Evolutionary conservation across 37 sponge, comb jelly and placozoan genomes (phyloP), one percentile per base, ranked within the genome.

Genomic region (Halisarca cf. caerulea): DNA sequence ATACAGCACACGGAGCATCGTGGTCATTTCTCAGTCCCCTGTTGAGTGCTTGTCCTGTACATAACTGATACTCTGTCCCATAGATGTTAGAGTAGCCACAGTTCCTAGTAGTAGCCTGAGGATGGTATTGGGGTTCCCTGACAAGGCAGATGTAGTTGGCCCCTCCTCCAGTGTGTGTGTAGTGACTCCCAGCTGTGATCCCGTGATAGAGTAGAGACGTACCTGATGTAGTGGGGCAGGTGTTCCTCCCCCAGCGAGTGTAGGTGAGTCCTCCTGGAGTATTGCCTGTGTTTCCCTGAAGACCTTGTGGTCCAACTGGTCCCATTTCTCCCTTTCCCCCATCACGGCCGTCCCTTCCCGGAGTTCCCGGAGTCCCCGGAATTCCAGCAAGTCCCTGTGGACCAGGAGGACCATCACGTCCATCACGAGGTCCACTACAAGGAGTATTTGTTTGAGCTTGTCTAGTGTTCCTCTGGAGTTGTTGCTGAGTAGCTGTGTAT

Each of bases 1-100:
- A 89, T 36, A 89, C 85, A 68, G 85, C 89, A 89, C 89, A 89
- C 3, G 88, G 88, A 25, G 84, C 89, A 80, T 84, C 80, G 37
- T 80, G 72, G 0, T 81, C 21, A 34, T 62, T 8, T 30, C 30
- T n/a, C 51, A 47, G 6, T 47, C 51, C 51, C 5, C 64, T 28
- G 7, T 28, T 62, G 64, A 62, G 64, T n/a, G 25, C 25, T 62
- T 28, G 64, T 37, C 18, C 53, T 36, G 6, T 9, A 0, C 38
- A 59, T 23, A 18, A 2, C 57, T 88, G 74, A 88, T 82, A 88
- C 60, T 88, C 88, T 32, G 66, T 32, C 57, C 88, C 88, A 82
- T 82, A 41, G 35, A 88, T 15, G 34, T 20, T 7, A 20, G 64
- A 62, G 5, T 62, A 8, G 6, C 64, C 64, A 30, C 30, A 20